Base-by-base conservation (phyloP, 2,888 invertebrate species). In the Marasmarcha lunaedactyla region DNA sequence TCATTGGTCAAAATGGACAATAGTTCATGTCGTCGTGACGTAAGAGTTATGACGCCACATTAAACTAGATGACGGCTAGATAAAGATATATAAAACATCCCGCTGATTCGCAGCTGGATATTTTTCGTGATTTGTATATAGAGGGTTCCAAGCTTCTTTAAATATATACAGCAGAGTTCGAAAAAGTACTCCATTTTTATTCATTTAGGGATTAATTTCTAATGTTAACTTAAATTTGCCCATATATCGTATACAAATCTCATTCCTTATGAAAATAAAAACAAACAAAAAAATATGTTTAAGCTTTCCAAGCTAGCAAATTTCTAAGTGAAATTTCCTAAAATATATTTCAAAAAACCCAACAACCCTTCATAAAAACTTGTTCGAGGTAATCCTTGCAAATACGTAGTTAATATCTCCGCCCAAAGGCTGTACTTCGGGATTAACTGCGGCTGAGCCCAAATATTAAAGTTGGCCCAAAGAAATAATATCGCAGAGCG, bases 401-500 rank as follows among this genome's bases (percentile, higher is more conserved):
- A 63, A 64, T 59, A 63, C 46, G 46, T 54, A 46, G 63, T 63
- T 76, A 72, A 72, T 68, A 76, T 20, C 20, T 20, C 20, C 20
- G 20, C 20, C 20, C 20, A 20, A 66, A 30, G n/a, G 61, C 47
- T 50, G 49, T 40, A 49, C 55, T 60, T 59, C 61, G 58, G 55
- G 53, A 48, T 50, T 50, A 46, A 40, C 43, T 47, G 52, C 41
- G 42, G 64, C 61, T 61, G 53, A 67, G 56, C 44, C 67, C 65
- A 69, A 77, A 76, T 77, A 77, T 77, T 74, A 77, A 73, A 74
- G 66, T 70, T 56, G 54, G 54, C 46, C 56, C 52, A 66, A 74
- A 74, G 76, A 76, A 66, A 70, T 69, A 7, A 60, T 65, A 78
- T 73, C 72, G 69, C 72, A 54, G 45, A 55, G 20, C 46, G 57